Evolutionary conservation across 2,797 vertebrate genomes (phyloP).

Genomic region (Odontamblyopus lacepedii): DNA sequence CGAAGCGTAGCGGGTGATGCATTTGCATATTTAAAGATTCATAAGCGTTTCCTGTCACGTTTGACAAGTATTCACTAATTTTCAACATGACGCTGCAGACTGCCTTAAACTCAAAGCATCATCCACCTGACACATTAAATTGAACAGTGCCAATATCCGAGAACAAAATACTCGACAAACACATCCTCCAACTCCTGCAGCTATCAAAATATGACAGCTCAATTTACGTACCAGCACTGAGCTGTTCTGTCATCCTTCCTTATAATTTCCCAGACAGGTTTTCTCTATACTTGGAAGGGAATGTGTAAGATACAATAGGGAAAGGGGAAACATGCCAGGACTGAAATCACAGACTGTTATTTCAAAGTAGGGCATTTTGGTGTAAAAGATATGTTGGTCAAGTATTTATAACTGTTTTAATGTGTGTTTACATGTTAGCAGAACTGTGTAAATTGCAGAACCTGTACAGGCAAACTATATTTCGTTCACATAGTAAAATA

Average conservation of each 20-base stretch:
- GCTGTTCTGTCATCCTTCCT: slow-evolving; percentile 35
- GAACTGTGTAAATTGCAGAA: not conserved
- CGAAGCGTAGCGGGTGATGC: slow-evolving; percentile 19
- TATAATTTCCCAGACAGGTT: slow-evolving; percentile 31
- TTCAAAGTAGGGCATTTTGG: slow-evolving; percentile 18
- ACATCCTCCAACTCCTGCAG: slow-evolving; percentile 22
- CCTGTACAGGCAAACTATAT: not conserved
- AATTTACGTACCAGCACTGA: slow-evolving; percentile 23
- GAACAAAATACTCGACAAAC: slow-evolving; percentile 19
- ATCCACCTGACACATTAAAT: slow-evolving; percentile 8
- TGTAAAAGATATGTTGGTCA: not conserved
- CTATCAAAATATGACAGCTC: slow-evolving; percentile 35
- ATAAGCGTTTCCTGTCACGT: slow-evolving; percentile 12
- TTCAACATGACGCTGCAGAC: not conserved
- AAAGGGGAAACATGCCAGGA: slow-evolving; percentile 12
- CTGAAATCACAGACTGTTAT: slow-evolving; percentile 32
- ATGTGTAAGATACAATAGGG: not conserved
- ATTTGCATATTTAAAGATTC: slow-evolving; percentile 14
- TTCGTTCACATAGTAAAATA: not conserved
- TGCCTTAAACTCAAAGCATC: slow-evolving; percentile 9
- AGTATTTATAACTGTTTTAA: not conserved
- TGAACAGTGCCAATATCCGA: slow-evolving; percentile 7
- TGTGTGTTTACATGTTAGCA: not conserved
- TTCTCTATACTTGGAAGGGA: slow-evolving; percentile 22
- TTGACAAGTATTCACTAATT: slow-evolving; percentile 12